Conservation (phyloP, 2,888 invertebrate species). For the Congeria kusceri region DNA sequence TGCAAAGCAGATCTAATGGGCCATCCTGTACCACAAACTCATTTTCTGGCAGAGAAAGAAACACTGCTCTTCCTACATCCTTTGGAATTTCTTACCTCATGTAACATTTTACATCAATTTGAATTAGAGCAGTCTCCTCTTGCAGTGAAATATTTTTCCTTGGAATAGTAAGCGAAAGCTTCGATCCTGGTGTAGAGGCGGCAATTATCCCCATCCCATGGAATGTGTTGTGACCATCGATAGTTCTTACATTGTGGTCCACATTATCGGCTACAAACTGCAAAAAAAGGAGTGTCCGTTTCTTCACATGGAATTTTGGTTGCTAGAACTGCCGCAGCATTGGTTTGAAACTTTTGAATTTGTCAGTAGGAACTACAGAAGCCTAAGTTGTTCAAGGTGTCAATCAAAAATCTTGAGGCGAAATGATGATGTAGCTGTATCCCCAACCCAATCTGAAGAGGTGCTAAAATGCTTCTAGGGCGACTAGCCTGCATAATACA, state of each 20-base stretch:
- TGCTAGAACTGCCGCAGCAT: slow-evolving; percentile 49
- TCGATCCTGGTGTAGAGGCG: slow-evolving; percentile 55
- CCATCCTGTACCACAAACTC: not conserved
- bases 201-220: slow-evolving; percentile 72
- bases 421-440: slow-evolving; percentile 63
- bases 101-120: slow-evolving; percentile 30
- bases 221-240: slow-evolving; percentile 69
- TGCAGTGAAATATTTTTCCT: slow-evolving; percentile 1
- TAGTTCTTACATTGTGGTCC: slow-evolving; percentile 68
- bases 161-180: slow-evolving; percentile 15
- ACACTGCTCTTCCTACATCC: not conserved
- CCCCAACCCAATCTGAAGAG: slow-evolving; percentile 62
- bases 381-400: slow-evolving; percentile 56
- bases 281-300: slow-evolving; percentile 29
- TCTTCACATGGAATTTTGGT: slow-evolving; percentile 34
- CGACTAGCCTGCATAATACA: slow-evolving; percentile 57
- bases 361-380: slow-evolving; percentile 61
- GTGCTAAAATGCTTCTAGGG: slow-evolving; percentile 50
- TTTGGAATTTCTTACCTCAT: not conserved
- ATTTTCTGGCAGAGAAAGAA: slow-evolving; percentile 11
- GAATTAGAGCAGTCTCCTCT: slow-evolving; percentile 18
- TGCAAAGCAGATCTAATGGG: slow-evolving; percentile 36
- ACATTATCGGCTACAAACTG: slow-evolving; percentile 71
- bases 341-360: slow-evolving; percentile 61
- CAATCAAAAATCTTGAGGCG: slow-evolving; percentile 64